Percentiles rank a stretch among this genome's conserved stretches.
Evolutionary conservation across 2,113 vertebrate species (phyloP).

Genomic region (Climacteris rufus): DNA sequence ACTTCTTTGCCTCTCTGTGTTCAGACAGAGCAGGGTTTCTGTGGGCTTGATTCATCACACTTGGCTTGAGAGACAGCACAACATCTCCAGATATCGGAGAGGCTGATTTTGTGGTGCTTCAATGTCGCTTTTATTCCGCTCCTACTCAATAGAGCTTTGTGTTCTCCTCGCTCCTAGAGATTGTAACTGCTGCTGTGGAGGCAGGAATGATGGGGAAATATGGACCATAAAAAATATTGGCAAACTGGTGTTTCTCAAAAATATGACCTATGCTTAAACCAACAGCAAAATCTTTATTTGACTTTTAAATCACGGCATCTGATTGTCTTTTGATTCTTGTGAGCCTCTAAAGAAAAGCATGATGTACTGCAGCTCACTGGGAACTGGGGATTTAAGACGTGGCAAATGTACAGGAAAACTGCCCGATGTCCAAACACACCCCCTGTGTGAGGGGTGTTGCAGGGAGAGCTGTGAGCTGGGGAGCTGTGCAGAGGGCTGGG

Average conservation of each 20-base stretch:
- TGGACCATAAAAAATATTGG: slow-evolving; percentile 28
- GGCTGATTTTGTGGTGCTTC: slow-evolving; percentile 47
- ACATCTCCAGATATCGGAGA: slow-evolving; percentile 49
- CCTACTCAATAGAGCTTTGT: slow-evolving; percentile 50
- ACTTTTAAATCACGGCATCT: slow-evolving; percentile 36
- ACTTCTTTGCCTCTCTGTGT: slow-evolving; percentile 54
- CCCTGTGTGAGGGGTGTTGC: background rate
- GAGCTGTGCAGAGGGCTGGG: background rate
- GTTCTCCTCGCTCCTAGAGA: background rate
- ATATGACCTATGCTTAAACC: slow-evolving; percentile 31
- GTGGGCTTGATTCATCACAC: slow-evolving; percentile 46
- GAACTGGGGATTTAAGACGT: background rate
- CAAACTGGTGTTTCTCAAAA: slow-evolving; percentile 13
- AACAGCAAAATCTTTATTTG: slow-evolving; percentile 44
- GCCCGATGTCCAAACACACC: fast-evolving
- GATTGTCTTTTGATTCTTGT: background rate
- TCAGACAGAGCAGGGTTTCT: slow-evolving; percentile 45
- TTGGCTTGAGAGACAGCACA: slow-evolving; percentile 58
- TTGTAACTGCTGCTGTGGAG: background rate
- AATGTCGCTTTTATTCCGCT: slow-evolving; percentile 53
- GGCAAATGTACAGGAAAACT: background rate
- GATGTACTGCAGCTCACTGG: background rate
- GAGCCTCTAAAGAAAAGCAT: background rate
- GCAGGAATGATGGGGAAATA: background rate
- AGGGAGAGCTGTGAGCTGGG: background rate